These are phyloP conservation scores for Lathamus discolor DNA, from an alignment of 2,113 vertebrate genomes.

Conservation along the genomic window DNA sequence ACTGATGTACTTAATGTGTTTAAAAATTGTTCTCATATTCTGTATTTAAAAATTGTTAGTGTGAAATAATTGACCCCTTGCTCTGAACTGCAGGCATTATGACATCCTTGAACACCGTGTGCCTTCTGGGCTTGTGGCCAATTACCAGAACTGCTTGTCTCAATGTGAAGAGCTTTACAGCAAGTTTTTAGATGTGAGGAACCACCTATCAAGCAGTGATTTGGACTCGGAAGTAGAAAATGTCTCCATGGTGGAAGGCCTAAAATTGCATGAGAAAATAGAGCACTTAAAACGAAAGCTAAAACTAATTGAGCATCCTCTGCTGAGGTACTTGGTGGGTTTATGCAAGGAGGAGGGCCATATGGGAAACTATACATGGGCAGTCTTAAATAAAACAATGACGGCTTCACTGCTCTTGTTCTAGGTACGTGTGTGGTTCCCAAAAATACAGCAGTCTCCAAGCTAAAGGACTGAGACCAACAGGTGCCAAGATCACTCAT, in stretches of 20 bases:
- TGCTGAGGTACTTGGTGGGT: slow-evolving; percentile 78
- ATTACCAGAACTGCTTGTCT: slow-evolving; percentile 82
- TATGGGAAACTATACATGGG: background rate
- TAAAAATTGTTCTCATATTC: background rate
- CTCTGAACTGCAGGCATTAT: slow-evolving; percentile 82
- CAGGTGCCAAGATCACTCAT: slow-evolving; percentile 80
- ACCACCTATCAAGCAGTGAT: slow-evolving; percentile 76
- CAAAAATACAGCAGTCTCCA: slow-evolving; percentile 82
- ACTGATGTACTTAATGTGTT: background rate
- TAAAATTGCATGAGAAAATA: slow-evolving; percentile 87
- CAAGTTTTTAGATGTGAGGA: slow-evolving; percentile 84
- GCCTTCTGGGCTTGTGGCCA: slow-evolving; percentile 85
- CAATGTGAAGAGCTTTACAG: slow-evolving; percentile 83
- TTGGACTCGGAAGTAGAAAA: slow-evolving; percentile 86
- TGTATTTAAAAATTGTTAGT: background rate
- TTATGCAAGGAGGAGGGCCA: background rate
- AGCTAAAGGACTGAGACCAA: slow-evolving; percentile 80
- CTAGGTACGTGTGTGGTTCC: slow-evolving; percentile 91
- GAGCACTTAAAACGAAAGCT: slow-evolving; percentile 89
- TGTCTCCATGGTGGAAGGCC: slow-evolving; percentile 91
- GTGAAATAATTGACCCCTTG: background rate
- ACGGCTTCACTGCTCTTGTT: background rate
- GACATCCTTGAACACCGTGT: slow-evolving; percentile 92
- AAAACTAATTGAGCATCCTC: slow-evolving; percentile 91
- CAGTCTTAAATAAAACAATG: background rate